Base-by-base conservation (phyloP, 2,797 vertebrate genomes). In the Acipenser transmontanus region DNA sequence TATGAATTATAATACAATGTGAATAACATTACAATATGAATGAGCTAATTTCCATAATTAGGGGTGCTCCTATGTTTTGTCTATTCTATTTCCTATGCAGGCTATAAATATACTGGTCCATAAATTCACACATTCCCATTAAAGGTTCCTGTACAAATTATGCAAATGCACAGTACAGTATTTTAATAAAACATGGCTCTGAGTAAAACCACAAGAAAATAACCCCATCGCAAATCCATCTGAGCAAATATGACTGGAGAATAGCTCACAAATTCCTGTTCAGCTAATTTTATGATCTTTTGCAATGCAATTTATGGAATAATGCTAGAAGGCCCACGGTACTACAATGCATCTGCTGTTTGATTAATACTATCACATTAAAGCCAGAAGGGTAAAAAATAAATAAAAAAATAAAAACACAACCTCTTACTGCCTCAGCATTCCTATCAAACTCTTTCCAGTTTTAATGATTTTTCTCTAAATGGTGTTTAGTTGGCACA, bases 321-420 rank as follows among this genome's bases (percentile, higher is more conserved):
- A 86, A 85, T 76, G 72, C 78, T 70, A 75, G 70, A 69, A 79
- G 73, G 82, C 81, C 80, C 79, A 75, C 78, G 80, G 81, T 81
- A 84, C 82, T 83, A 83, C 80, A 87, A 83, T 80, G 82, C 82
- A 84, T 82, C 75, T 78, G 78, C 66, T 70, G 71, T 74, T 78
- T 86, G 86, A 89, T 88, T 84, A 87, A 88, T 87, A 76, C 78
- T 73, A 77, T 73, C 70, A 70, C 51, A 77, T 74, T 76, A 71
- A 72, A 78, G 76, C 76, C 76, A 71, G 73, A 81, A 82, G 80
- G 71, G 76, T 68, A 59, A 62, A 65, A 79, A 83, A 81, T 79
- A 74, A 80, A 77, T 74, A 71, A 77, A 68, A 0, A 8, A 47
- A n/a, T n/a, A n/a, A n/a, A 62, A 47, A 68, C 17, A 17, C 17